Evolutionary conservation across 2,888 invertebrate genomes (phyloP).

Genomic region (Drosophila lacicola): DNA sequence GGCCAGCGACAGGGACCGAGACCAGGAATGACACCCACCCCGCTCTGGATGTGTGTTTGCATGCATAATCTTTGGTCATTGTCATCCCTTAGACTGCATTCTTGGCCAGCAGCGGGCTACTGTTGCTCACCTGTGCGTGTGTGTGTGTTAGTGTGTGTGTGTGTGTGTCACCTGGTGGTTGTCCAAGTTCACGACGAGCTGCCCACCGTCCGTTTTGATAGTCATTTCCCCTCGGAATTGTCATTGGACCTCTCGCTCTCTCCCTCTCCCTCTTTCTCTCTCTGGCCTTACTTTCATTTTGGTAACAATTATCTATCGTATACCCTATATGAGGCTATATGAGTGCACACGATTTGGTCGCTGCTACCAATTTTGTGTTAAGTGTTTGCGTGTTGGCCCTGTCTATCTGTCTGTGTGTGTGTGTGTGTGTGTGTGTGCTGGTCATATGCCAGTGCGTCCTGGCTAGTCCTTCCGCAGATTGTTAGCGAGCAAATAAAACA

Average conservation of each 20-base stretch:
- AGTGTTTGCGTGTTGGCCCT: slow-evolving; percentile 76
- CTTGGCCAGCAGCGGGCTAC: slow-evolving; percentile 32
- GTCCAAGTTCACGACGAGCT: slow-evolving; percentile 53
- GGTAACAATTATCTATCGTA: slow-evolving; percentile 79
- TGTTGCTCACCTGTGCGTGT: slow-evolving; percentile 17
- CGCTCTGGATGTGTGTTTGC: slow-evolving; percentile 55
- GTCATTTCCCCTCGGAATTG: slow-evolving; percentile 79
- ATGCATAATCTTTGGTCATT: slow-evolving; percentile 79
- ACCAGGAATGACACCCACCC: neutral
- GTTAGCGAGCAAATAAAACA: slow-evolving; percentile 80
- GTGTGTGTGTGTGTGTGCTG: slow-evolving; percentile 46
- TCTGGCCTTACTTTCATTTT: slow-evolving; percentile 67
- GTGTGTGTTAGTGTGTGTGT: slow-evolving; percentile 8
- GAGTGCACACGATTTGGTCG: slow-evolving; percentile 79
- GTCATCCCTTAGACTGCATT: slow-evolving; percentile 71
- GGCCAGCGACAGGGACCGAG: too few relatives aligned
- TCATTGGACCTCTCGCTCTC: slow-evolving; percentile 29
- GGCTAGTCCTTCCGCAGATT: slow-evolving; percentile 78
- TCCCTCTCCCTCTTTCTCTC: neutral
- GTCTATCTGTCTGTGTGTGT: slow-evolving; percentile 37
- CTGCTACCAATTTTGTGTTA: slow-evolving; percentile 74
- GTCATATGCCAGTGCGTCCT: slow-evolving; percentile 78
- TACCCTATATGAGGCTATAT: slow-evolving; percentile 52
- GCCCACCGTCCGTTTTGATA: slow-evolving; percentile 53
- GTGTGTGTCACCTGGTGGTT: slow-evolving; percentile 65